Evolutionary conservation across 2,113 vertebrate genomes (phyloP).

Genomic region (Pangasianodon gigas): DNA sequence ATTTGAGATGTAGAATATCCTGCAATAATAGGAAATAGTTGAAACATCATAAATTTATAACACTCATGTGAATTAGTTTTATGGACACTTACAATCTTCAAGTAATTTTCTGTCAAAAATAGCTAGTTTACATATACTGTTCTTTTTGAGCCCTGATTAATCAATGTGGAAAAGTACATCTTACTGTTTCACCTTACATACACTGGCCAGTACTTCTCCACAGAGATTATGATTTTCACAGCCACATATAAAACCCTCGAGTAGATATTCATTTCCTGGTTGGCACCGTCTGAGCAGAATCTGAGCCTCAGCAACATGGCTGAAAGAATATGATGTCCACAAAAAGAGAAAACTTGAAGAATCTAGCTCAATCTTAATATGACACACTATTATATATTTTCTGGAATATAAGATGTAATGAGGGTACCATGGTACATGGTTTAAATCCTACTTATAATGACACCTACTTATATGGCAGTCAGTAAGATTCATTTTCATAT

Average conservation of each 20-base stretch:
- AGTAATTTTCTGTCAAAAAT: neutral
- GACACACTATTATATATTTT: neutral
- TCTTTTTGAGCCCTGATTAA: neutral
- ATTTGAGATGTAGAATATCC: constrained; percentile 10
- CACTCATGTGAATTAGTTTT: neutral
- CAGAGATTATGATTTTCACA: constrained; percentile 51
- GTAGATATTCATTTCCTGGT: constrained; percentile 41
- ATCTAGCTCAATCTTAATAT: neutral
- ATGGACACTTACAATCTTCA: neutral
- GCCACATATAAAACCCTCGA: constrained; percentile 44
- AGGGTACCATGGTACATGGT: neutral
- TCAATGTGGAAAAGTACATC: neutral
- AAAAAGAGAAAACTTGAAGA: neutral
- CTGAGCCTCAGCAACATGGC: constrained; percentile 57
- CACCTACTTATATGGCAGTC: neutral
- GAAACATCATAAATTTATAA: neutral
- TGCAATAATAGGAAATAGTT: neutral
- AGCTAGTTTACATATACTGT: neutral
- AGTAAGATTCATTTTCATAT: neutral
- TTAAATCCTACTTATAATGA: neutral
- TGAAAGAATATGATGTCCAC: constrained; percentile 27
- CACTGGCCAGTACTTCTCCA: constrained; percentile 38
- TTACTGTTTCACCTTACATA: constrained; percentile 44
- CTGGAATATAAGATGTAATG: neutral
- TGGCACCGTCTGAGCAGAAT: constrained; percentile 55